Percentiles rank a stretch among this genome's conserved stretches.
These are phyloP conservation scores for Vicugna pacos DNA, from an alignment of 2,113 vertebrate species.

Conservation along the genomic window DNA sequence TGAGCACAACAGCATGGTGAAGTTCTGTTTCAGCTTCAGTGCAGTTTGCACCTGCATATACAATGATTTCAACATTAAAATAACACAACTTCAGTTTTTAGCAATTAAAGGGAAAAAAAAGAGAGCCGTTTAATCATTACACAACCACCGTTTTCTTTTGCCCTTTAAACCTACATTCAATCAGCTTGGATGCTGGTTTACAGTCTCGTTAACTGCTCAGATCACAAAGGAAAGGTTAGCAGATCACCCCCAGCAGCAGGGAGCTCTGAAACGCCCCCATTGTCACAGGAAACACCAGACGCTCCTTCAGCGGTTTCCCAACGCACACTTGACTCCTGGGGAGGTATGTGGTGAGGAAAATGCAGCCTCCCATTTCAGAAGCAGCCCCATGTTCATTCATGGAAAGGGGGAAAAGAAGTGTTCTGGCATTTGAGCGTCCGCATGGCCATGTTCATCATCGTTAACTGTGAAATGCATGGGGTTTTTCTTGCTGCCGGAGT, in stretches of 20 bases:
- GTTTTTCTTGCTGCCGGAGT: conserved; percentile 53
- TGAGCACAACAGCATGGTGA: too few species aligned
- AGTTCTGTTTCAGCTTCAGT: background rate
- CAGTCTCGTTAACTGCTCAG: conserved; percentile 57
- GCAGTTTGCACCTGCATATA: conserved; percentile 75
- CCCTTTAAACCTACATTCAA: conserved; percentile 77
- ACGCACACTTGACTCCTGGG: background rate
- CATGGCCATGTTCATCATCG: conserved; percentile 21
- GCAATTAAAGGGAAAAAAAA: conserved; percentile 42
- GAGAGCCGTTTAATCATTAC: conserved; percentile 82
- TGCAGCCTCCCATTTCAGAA: conserved; percentile 66
- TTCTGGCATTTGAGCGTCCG: conserved; percentile 72
- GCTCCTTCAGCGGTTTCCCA: conserved; percentile 10
- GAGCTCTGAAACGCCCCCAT: conserved; percentile 39
- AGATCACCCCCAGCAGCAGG: conserved; percentile 73
- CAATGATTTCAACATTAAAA: conserved; percentile 80
- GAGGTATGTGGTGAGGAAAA: conserved; percentile 8
- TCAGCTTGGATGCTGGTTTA: conserved; percentile 62
- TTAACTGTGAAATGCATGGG: background rate
- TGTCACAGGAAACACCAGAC: conserved; percentile 36
- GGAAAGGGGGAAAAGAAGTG: conserved; percentile 49
- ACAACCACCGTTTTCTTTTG: conserved; percentile 69
- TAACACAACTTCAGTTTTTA: conserved; percentile 78
- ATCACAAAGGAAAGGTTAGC: conserved; percentile 70
- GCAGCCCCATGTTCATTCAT: conserved; percentile 43